Evolutionary conservation across 2,113 vertebrate species (phyloP).

Genomic region (Emydura subglobosa): DNA sequence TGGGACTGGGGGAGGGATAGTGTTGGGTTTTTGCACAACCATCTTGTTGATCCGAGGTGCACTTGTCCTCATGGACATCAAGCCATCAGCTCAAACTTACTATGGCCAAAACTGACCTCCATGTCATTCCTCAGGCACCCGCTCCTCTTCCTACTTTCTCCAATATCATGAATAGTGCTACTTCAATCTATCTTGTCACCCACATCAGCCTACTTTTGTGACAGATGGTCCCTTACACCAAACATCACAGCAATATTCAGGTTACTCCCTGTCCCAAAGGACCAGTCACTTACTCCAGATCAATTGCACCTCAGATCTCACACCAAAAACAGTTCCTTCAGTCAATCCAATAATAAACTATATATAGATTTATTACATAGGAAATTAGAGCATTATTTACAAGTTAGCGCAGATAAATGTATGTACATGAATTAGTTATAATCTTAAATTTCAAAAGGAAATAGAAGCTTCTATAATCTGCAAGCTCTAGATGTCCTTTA

Average conservation of each 20-base stretch:
- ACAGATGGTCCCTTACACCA: background rate
- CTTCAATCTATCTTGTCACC: no score
- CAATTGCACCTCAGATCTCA: background rate
- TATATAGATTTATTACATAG: background rate
- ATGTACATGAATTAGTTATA: background rate
- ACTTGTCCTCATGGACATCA: no score
- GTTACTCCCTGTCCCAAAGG: background rate
- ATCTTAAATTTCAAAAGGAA: background rate
- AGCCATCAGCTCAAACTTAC: no score
- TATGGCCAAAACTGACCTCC: no score
- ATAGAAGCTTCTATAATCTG: background rate
- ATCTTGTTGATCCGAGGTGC: background rate
- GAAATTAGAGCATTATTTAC: background rate
- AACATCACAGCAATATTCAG: background rate
- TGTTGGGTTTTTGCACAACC: no score
- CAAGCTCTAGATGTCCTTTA: background rate
- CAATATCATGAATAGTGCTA: background rate
- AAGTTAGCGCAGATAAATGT: background rate
- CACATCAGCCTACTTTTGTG: background rate
- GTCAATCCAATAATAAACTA: background rate
- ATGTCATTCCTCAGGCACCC: no score
- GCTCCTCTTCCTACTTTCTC: no score
- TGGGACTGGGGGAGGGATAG: no score
- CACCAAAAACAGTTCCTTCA: background rate
- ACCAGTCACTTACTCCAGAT: background rate